Conservation (phyloP, 2,113 vertebrate genomes). For the Bubalus kerabau region DNA sequence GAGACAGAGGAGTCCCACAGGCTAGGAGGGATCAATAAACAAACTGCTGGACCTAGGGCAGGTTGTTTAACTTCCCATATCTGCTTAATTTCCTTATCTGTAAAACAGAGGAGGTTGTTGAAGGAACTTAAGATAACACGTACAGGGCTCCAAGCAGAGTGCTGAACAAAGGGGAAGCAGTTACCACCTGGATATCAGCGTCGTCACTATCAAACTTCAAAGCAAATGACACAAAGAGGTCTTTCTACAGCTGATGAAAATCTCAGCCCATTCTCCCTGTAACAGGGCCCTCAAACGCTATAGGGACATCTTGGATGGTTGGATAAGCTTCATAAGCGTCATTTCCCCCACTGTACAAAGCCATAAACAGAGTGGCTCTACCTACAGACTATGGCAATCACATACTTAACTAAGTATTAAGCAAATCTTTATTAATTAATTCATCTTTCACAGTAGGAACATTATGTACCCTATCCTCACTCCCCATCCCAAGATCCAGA, state of each 20-base stretch:
- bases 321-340: background rate
- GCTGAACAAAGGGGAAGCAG: background rate
- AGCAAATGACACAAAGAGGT: background rate
- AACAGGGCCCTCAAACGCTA: background rate
- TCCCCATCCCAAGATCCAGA: background rate
- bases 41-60: background rate
- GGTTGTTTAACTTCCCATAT: background rate
- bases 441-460: background rate
- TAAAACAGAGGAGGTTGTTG: background rate
- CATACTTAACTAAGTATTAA: background rate
- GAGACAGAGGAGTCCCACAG: background rate
- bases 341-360: background rate
- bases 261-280: background rate
- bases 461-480: background rate
- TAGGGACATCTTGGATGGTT: background rate
- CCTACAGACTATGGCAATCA: background rate
- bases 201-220: background rate
- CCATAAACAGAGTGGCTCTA: background rate
- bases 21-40: background rate
- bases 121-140: background rate
- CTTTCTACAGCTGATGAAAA: background rate
- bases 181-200: background rate
- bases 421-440: background rate
- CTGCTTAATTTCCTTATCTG: background rate
- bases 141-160: background rate